Evolutionary conservation across 53 echinoderm and acorn worm genomes (phyloP).

Genomic region (Actinopyga echinites): DNA sequence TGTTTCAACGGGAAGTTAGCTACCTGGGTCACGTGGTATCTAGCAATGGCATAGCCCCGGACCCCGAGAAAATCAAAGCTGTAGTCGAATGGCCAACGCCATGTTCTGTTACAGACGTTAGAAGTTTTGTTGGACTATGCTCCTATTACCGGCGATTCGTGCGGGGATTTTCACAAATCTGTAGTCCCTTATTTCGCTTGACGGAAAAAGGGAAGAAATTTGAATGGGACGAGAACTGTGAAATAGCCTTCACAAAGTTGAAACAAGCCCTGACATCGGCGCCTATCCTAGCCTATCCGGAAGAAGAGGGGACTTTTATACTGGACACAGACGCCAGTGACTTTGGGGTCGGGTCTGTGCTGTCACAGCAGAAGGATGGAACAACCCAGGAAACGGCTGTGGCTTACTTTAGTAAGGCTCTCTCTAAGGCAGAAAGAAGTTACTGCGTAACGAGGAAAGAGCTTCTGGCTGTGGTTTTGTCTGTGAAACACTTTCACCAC

Average conservation of each 20-base stretch:
- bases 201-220: constrained; percentile 12
- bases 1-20: constrained; percentile 49
- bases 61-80: constrained; percentile 15
- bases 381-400: constrained; percentile 41
- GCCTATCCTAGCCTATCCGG: constrained; percentile 43
- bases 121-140: constrained; percentile 52
- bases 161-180: constrained; percentile 14
- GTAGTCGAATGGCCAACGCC: constrained; percentile 49
- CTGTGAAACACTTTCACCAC: constrained; percentile 35
- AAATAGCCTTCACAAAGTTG: constrained; percentile 23
- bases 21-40: constrained; percentile 59
- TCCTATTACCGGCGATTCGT: constrained; percentile 49
- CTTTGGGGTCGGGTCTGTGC: constrained; percentile 46
- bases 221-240: constrained; percentile 36
- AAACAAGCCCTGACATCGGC: constrained; percentile 18
- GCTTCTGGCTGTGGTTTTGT: constrained; percentile 44
- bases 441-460: constrained; percentile 60
- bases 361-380: constrained; percentile 45
- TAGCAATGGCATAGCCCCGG: constrained; percentile 27
- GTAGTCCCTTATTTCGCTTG: background rate
- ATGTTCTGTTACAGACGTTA: constrained; percentile 44
- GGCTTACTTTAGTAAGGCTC: constrained; percentile 40
- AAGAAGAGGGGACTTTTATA: constrained; percentile 19
- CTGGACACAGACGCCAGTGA: constrained; percentile 53
- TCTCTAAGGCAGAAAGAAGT: constrained; percentile 39